Percentiles rank a stretch among this genome's conserved stretches.
These are phyloP conservation scores for Micrastur ruficollis DNA, from an alignment of 2,797 vertebrate species.

Conservation along the genomic window DNA sequence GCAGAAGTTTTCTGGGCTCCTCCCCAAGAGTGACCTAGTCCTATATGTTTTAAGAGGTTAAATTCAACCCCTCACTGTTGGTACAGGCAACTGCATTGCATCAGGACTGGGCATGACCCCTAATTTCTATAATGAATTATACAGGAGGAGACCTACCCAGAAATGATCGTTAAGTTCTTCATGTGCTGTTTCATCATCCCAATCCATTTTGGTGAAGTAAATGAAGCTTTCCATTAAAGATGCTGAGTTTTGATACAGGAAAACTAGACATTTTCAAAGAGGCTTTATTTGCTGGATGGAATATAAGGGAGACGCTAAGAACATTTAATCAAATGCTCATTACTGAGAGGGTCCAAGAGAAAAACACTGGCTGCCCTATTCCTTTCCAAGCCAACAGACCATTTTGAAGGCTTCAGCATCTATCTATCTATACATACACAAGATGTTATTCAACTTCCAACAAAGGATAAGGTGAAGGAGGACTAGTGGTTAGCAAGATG, in stretches of 20 bases:
- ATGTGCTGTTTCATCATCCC: neutral
- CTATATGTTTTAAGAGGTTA: neutral
- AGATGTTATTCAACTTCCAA: conserved; percentile 33
- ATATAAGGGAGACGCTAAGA: conserved; percentile 23
- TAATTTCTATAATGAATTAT: neutral
- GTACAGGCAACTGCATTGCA: neutral
- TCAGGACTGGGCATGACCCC: neutral
- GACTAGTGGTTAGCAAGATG: neutral
- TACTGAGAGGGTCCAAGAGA: conserved; percentile 32
- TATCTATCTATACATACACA: neutral
- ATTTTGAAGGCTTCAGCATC: conserved; percentile 35
- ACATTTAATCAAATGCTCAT: conserved; percentile 51
- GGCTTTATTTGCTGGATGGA: conserved; percentile 20
- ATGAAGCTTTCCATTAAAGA: neutral
- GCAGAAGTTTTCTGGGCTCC: neutral
- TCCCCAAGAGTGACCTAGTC: neutral
- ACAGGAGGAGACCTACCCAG: neutral
- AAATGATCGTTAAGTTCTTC: neutral
- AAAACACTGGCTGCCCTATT: neutral
- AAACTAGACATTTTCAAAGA: neutral
- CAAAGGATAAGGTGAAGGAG: conserved; percentile 7
- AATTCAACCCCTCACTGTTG: neutral
- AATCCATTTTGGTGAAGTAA: neutral
- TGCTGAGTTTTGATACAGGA: neutral
- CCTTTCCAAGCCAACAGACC: conserved; percentile 21